A percentile compares a stretch with the other conserved stretches of the same genome.
These are phyloP conservation scores for Drosophila melanosoma DNA, from an alignment of 2,888 invertebrate genomes.

Conservation along the genomic window DNA sequence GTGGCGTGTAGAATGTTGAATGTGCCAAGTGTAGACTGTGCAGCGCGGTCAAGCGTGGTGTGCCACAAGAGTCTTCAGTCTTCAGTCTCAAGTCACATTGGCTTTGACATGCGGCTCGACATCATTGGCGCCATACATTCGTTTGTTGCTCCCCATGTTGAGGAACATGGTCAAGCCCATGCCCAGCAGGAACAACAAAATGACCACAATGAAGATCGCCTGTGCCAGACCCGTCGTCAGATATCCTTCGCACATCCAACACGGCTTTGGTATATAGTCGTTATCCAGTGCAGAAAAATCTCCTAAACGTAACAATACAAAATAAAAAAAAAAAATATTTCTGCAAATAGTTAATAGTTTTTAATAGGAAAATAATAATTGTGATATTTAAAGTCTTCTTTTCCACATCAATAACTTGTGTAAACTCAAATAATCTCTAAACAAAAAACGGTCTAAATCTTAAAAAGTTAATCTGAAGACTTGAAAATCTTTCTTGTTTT, in stretches of 20 bases:
- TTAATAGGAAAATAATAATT: too few species aligned
- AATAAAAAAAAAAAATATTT: neutral
- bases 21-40: constrained; percentile 12
- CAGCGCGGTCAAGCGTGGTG: constrained; percentile 38
- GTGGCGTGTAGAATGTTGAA: constrained; percentile 21
- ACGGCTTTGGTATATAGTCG: constrained; percentile 41
- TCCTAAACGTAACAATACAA: neutral
- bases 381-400: too few species aligned
- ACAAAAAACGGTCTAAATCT: too few species aligned
- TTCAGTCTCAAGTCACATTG: constrained; percentile 2
- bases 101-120: constrained; percentile 45
- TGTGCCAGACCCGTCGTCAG: constrained; percentile 45
- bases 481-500: too few species aligned
- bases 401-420: too few species aligned
- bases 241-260: constrained; percentile 46
- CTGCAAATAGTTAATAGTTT: neutral
- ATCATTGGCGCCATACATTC: constrained; percentile 33
- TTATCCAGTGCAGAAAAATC: constrained; percentile 7
- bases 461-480: too few species aligned
- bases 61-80: constrained; percentile 19
- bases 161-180: constrained; percentile 57
- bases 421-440: too few species aligned
- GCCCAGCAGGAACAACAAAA: constrained; percentile 41
- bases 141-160: constrained; percentile 44
- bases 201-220: constrained; percentile 25